A percentile compares a stretch with the other conserved stretches of the same genome.
Evolutionary conservation across 1,140 invertebrate genomes (phyloP).

Genomic region (Hormaphis cornu): DNA sequence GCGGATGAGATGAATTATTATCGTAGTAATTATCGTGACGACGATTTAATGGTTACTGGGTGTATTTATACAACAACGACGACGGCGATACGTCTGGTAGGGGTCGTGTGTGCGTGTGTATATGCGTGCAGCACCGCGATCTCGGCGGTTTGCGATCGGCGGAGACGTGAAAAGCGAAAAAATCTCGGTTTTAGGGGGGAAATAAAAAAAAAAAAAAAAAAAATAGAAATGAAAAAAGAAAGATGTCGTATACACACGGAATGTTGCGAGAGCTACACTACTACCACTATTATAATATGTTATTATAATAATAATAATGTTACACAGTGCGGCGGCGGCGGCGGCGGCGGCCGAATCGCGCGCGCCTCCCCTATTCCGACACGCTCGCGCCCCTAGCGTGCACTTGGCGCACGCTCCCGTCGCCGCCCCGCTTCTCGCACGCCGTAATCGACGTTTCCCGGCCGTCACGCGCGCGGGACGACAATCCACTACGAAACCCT

Average conservation of each 20-base stretch:
- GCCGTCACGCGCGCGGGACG: neutral
- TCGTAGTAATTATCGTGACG: neutral
- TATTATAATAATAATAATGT: no score
- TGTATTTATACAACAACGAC: slow-evolving; percentile 3
- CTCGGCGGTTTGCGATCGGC: no score
- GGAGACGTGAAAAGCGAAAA: slow-evolving; percentile 18
- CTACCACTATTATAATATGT: slow-evolving; percentile 28
- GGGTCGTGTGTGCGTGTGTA: neutral
- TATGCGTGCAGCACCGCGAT: no score
- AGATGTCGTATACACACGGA: slow-evolving; percentile 18
- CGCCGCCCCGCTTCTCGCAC: neutral
- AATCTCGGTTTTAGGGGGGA: slow-evolving; percentile 16
- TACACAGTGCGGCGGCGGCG: slow-evolving; percentile 21
- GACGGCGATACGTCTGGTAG: neutral
- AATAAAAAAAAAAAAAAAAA: no score
- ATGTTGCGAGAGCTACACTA: slow-evolving; percentile 32
- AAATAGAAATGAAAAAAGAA: slow-evolving; percentile 24
- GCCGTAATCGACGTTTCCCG: neutral
- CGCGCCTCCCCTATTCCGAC: slow-evolving; percentile 25
- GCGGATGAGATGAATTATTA: slow-evolving; percentile 13
- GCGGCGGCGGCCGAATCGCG: slow-evolving; percentile 20
- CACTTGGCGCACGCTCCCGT: neutral
- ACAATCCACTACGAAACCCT: no score
- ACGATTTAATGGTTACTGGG: no score
- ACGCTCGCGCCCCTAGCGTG: slow-evolving; percentile 19